phyloP scores from a whole-genome alignment of 2,888 invertebrate genomes.

The Malachius bipustulatus region DNA sequence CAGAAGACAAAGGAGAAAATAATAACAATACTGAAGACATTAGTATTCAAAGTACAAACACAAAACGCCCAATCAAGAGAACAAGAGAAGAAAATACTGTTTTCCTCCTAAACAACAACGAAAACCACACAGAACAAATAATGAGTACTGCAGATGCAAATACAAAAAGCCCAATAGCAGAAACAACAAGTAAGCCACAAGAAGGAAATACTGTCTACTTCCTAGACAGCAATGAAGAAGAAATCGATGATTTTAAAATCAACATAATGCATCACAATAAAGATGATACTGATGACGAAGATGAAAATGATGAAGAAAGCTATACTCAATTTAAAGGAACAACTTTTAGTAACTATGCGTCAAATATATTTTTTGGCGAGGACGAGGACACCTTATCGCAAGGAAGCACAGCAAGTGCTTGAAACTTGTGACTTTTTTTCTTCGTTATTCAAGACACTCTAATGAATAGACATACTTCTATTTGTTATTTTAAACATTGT shows the following conservation, averaged over 20 bases:
- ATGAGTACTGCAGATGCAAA: not conserved
- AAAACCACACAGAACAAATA: not conserved
- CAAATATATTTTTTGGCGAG: conserved; percentile 32
- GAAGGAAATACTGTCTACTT: too few species aligned
- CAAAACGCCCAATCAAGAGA: not conserved
- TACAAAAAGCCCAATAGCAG: not conserved
- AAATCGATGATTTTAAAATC: too few species aligned
- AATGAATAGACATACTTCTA: too few species aligned
- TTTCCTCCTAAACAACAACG: not conserved
- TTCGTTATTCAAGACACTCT: too few species aligned
- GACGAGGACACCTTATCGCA: conserved; percentile 20
- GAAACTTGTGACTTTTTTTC: too few species aligned
- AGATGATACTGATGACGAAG: not conserved
- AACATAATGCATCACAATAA: too few species aligned
- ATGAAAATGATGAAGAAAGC: conserved; percentile 7
- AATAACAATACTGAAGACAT: not conserved
- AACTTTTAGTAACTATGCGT: conserved; percentile 29
- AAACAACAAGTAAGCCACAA: not conserved
- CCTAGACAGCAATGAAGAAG: too few species aligned
- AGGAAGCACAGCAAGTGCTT: conserved; percentile 26
- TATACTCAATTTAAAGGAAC: not conserved
- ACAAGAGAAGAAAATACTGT: not conserved
- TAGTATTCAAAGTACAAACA: not conserved
- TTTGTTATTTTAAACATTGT: too few species aligned
- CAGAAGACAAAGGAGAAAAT: too few species aligned